A percentile compares a stretch with the other conserved stretches of the same genome.
phyloP scores from a whole-genome alignment of 2,113 vertebrate genomes.

The Hydrolagus affinis region DNA sequence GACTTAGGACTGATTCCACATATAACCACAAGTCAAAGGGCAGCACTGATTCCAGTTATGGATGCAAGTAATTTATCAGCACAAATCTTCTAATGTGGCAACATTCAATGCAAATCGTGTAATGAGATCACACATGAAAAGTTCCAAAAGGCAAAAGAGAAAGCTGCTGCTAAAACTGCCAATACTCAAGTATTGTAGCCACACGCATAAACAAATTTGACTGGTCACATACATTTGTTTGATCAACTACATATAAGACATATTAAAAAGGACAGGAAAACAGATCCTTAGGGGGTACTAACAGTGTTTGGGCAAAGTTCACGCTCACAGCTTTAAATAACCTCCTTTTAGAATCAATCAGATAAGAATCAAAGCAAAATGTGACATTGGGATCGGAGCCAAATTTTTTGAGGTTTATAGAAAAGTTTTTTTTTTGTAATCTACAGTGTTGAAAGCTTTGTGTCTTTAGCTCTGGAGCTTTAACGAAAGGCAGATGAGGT shows the following conservation, averaged over 20 bases:
- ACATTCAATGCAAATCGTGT: too few relatives aligned
- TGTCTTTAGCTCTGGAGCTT: neutral
- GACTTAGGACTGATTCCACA: too few relatives aligned
- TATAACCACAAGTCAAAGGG: too few relatives aligned
- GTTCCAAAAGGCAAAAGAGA: too few relatives aligned
- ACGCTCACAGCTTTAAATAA: neutral
- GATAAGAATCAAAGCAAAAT: neutral
- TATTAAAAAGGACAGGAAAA: neutral
- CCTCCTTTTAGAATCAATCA: neutral
- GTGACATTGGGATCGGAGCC: neutral
- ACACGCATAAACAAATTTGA: neutral
- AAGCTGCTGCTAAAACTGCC: too few relatives aligned
- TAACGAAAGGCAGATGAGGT: too few relatives aligned
- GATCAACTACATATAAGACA: neutral
- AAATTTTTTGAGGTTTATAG: neutral
- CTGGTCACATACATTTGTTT: neutral
- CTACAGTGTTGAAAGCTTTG: neutral
- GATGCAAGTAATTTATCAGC: too few relatives aligned
- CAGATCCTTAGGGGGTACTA: neutral
- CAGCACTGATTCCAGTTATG: too few relatives aligned
- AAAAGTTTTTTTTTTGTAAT: too few relatives aligned
- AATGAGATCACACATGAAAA: too few relatives aligned
- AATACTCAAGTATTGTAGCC: neutral
- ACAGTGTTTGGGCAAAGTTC: too few relatives aligned
- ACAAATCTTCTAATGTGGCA: too few relatives aligned